Conservation (phyloP, 2,797 vertebrate genomes). For the Pangasius mekongensis region DNA sequence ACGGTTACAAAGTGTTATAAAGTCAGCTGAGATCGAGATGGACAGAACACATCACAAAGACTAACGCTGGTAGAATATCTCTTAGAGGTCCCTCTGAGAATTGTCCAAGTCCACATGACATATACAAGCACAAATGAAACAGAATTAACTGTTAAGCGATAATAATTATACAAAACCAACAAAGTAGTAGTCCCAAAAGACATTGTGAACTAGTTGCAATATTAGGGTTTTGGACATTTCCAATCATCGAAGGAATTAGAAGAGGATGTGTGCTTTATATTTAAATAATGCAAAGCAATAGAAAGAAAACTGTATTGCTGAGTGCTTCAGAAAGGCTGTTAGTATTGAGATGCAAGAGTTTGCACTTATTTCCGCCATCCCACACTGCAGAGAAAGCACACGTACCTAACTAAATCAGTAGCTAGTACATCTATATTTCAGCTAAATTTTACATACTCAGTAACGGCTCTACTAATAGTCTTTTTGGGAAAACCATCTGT, state of each 20-base stretch:
- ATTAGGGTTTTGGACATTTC: background rate
- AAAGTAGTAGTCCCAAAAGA: constrained; percentile 7
- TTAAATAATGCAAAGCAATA: constrained; percentile 1
- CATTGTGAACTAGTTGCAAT: background rate
- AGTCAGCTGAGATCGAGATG: background rate
- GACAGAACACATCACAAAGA: background rate
- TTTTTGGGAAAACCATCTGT: background rate
- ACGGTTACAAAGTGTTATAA: background rate
- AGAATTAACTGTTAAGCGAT: constrained; percentile 23
- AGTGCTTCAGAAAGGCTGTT: constrained; percentile 1
- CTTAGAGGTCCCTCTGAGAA: constrained; percentile 20
- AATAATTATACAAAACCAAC: constrained; percentile 7
- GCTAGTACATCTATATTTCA: no score
- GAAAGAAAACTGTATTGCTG: background rate
- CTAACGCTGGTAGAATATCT: background rate
- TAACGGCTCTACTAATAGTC: background rate
- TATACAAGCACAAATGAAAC: constrained; percentile 41
- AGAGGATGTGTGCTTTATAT: background rate
- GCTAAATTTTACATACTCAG: background rate
- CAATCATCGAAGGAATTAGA: background rate
- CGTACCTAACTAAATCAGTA: background rate
- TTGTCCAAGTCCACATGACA: constrained; percentile 47
- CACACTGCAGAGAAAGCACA: background rate
- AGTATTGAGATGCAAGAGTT: background rate
- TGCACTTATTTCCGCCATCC: background rate